Conservation (phyloP, 2,113 vertebrate species). For the Rhombomys opimus region DNA sequence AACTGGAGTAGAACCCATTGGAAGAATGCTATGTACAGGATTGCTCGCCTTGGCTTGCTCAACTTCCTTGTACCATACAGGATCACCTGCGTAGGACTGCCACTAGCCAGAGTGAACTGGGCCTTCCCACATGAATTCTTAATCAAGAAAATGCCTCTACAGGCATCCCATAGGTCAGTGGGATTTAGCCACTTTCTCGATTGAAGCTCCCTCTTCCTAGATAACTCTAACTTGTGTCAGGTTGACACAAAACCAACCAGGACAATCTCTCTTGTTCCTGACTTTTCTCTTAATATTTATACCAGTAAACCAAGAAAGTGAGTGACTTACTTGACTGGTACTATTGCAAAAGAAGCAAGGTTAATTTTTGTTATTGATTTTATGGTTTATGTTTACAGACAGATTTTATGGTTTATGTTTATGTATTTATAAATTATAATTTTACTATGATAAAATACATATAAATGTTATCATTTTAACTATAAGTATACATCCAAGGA, state of each 20-base stretch:
- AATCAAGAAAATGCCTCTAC: not conserved
- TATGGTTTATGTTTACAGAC: not conserved
- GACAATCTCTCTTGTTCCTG: not conserved
- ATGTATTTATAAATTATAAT: constrained; percentile 19
- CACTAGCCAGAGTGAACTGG: not conserved
- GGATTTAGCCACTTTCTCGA: not conserved
- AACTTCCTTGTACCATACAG: not conserved
- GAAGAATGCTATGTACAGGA: not conserved
- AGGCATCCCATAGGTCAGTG: not conserved
- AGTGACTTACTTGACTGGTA: not conserved
- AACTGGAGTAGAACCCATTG: not conserved
- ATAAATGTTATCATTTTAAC: constrained; percentile 24
- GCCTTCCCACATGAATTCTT: not conserved
- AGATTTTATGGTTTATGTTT: not conserved
- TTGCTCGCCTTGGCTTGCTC: not conserved
- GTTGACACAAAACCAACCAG: not conserved
- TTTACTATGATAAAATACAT: constrained; percentile 27
- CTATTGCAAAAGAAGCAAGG: constrained; percentile 12
- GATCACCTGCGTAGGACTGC: not conserved
- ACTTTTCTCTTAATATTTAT: not conserved
- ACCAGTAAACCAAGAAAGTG: not conserved
- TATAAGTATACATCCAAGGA: not conserved
- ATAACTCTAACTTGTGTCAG: not conserved
- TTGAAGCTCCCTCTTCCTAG: not conserved
- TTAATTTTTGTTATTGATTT: constrained; percentile 32